These are phyloP conservation scores for Chrysemys picta DNA, from an alignment of 2,113 vertebrate genomes.

Conservation along the genomic window DNA sequence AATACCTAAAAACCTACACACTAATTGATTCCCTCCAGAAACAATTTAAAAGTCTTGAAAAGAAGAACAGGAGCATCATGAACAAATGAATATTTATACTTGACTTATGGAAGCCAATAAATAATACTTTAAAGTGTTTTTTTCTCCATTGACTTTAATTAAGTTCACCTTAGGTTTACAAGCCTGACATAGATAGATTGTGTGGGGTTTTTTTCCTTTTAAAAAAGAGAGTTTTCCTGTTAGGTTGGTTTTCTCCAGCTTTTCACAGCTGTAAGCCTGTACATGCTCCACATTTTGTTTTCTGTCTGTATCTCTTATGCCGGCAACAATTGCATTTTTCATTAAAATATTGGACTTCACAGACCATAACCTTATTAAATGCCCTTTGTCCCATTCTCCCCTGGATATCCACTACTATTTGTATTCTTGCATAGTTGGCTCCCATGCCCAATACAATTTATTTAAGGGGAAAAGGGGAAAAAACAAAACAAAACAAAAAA, in stretches of 20 bases:
- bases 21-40: background rate
- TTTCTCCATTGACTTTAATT: background rate
- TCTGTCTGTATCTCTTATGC: background rate
- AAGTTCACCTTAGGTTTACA: background rate
- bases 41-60: background rate
- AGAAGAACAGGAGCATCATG: background rate
- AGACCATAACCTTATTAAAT: background rate
- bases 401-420: background rate
- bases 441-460: background rate
- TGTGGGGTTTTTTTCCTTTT: background rate
- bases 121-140: background rate
- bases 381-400: background rate
- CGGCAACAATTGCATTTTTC: background rate
- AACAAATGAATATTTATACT: background rate
- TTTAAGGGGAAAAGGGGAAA: background rate
- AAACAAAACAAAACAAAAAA: background rate
- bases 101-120: background rate
- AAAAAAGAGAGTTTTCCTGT: background rate
- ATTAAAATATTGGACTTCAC: constrained; percentile 12
- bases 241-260: background rate
- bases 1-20: rapidly evolving
- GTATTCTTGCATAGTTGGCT: background rate
- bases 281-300: background rate
- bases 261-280: background rate
- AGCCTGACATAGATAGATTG: background rate